Evolutionary conservation across 2,113 vertebrate species (phyloP), one percentile per base, ranked within the genome.

Genomic region (Corythornis vintsioides): DNA sequence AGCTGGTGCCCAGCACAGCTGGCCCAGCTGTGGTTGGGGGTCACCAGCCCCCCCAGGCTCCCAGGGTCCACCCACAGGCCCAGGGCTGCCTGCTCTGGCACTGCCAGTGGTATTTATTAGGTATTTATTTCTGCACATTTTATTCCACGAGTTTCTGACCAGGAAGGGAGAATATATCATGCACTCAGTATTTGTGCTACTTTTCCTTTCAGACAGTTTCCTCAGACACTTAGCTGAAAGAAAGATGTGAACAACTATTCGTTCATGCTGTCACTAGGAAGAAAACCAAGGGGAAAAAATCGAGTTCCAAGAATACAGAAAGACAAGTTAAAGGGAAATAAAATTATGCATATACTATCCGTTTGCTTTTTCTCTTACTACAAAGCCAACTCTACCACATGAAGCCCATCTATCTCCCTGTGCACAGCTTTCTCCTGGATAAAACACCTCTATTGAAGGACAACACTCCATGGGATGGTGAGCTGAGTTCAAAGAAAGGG

Each of bases 211-310:
- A 83, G 88, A 57, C 66, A 25, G 64, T 88, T 89, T 60, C 83
- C 92, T 77, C 73, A 89, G 88, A 91, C 40, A 74, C 79, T 38
- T 43, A 45, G 74, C 86, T 92, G 40, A 56, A 72, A 71, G 91
- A 66, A 67, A 78, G 63, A 71, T 52, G 78, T 50, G 71, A 84
- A 33, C 57, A 92, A 74, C 77, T 77, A 91, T 92, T 89, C 14
- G 24, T 80, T 93, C 73, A 59, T 1, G 3, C 91, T 88, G 85
- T 87, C 85, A 22, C 85, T 70, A 85, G 94, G 79, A 76, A 80
- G 79, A 94, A 93, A 69, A 90, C 19, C 8, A 5, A 15, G 17
- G 28, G 45, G 3, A 17, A 60, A 79, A 74, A 86, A 86, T n/a
- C 78, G 88, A 66, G 28, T 78, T 88, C 61, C 35, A 56, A 45